Evolutionary conservation across 2,113 vertebrate species (phyloP).

Genomic region (Apistogramma diplotaenia): DNA sequence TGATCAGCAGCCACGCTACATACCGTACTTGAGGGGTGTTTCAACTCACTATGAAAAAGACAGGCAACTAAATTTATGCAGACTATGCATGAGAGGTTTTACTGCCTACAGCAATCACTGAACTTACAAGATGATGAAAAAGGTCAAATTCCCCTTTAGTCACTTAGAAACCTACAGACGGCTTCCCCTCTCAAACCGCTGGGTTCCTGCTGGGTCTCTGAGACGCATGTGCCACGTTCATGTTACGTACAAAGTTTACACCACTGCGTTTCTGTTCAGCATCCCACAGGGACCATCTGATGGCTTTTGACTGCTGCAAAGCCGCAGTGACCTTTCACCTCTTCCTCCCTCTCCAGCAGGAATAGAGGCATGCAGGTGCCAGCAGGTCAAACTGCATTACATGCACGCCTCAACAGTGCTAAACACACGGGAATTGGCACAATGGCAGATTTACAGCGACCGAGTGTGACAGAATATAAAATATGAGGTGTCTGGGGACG

Average conservation of each 20-base stretch:
- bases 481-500: slow-evolving; percentile 1
- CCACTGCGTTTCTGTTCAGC: not conserved
- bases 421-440: not conserved
- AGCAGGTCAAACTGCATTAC: slow-evolving; percentile 15
- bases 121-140: not conserved
- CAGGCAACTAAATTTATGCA: not conserved
- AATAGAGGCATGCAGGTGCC: not conserved
- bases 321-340: slow-evolving; percentile 22
- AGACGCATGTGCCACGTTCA: not conserved
- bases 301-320: slow-evolving; percentile 34
- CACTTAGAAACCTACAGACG: not conserved
- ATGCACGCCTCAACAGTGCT: not conserved
- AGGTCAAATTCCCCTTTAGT: slow-evolving; percentile 20
- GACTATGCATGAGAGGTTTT: slow-evolving; percentile 5
- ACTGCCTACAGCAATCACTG: not conserved
- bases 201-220: not conserved
- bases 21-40: no score
- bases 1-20: not conserved
- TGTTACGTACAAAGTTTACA: not conserved
- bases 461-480: slow-evolving; percentile 12
- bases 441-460: slow-evolving; percentile 7
- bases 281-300: not conserved
- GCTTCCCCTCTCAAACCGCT: not conserved
- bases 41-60: not conserved
- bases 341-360: slow-evolving; percentile 6